Base-by-base conservation (phyloP, 2,888 invertebrate genomes). In the Aricia artaxerxes region DNA sequence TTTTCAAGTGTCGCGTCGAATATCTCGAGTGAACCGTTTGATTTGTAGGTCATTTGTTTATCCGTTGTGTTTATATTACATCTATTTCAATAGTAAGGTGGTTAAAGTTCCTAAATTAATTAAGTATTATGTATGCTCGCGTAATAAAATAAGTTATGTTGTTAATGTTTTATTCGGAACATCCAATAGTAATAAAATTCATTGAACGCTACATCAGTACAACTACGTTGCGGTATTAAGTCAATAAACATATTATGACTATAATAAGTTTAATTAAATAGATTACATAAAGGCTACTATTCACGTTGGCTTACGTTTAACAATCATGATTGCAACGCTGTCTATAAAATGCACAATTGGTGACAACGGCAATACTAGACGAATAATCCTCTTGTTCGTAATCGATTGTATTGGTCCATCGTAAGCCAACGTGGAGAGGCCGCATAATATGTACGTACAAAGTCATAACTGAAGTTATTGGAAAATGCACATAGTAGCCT, bases 151-250 rank as follows among this genome's bases (percentile, higher is more conserved):
- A 13, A 11, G 16, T 60, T 7, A 24, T 73, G n/a, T 73, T 73
- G 38, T 78, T 83, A 82, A 78, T 81, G 78, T 80, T 87, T 86
- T 86, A 87, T 85, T 86, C 85, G 82, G 83, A 86, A 86, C 87
- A 83, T 85, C 83, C 83, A 83, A 84, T 84, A 78, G 78, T 78
- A 84, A 82, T 85, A 86, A 83, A 85, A 84, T 84, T 83, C 82
- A 84, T 85, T 81, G 83, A 85, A 85, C 82, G 80, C 85, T 86
- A 84, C 84, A 83, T 83, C 77, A 81, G 79, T 81, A 82, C 81
- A 83, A 77, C 78, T 82, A 82, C 80, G 81, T 80, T 81, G 81
- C 81, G 75, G 64, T 83, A 83, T 79, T 80, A 81, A 81, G 60
- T 73, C 60, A 60, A 60, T 40, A 73, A 78, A 73, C 60, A 78